Percentiles rank a stretch among this genome's conserved stretches.
These are phyloP conservation scores for Automeris io DNA, from an alignment of 2,888 invertebrate genomes.

Conservation along the genomic window DNA sequence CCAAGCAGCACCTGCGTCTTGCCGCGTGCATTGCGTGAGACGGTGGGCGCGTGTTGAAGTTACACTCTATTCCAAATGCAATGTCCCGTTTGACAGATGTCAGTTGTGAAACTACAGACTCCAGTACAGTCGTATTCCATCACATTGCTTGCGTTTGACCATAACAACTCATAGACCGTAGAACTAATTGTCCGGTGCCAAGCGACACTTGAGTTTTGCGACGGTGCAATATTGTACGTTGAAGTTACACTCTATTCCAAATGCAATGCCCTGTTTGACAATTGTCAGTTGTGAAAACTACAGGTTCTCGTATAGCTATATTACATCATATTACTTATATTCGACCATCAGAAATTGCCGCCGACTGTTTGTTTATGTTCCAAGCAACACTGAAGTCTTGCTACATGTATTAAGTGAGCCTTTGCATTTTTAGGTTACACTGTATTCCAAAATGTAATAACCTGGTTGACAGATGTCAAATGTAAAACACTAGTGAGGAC, in stretches of 20 bases:
- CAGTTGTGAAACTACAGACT: not conserved
- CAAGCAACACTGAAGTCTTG: no score
- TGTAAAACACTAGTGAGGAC: no score
- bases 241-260: not conserved
- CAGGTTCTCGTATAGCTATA: not conserved
- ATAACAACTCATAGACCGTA: constrained; percentile 66
- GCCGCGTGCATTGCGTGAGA: not conserved
- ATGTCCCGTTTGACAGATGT: not conserved
- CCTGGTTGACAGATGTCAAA: no score
- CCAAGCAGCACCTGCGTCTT: no score
- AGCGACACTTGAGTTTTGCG: not conserved
- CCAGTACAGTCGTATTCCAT: not conserved
- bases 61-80: not conserved
- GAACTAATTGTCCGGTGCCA: no score
- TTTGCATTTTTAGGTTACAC: not conserved
- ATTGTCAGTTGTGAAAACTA: not conserved
- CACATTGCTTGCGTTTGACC: constrained; percentile 50
- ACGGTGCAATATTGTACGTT: no score
- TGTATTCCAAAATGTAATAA: not conserved
- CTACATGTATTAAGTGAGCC: no score
- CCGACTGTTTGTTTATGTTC: no score
- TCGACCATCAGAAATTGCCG: constrained; percentile 60
- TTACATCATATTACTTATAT: constrained; percentile 36
- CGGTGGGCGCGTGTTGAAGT: not conserved
- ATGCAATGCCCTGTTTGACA: not conserved